Evolutionary conservation across 1,140 invertebrate species (phyloP), one percentile per base, ranked within the genome.

Genomic region (Potamilus streckersoni): DNA sequence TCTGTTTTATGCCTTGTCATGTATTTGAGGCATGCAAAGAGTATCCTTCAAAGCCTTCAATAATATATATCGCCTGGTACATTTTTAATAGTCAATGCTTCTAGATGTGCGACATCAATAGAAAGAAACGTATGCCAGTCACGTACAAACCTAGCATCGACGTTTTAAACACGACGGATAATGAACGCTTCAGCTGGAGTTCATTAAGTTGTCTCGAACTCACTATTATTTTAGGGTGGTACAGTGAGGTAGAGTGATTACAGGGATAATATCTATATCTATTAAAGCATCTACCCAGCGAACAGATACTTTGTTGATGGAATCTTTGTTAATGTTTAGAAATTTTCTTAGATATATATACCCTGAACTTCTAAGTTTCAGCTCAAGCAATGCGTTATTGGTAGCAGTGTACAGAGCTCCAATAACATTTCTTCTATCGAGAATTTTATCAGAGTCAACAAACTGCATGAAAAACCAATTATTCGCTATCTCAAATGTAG

Each of bases 51-150:
- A 20, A 15, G 65, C 49, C 58, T 74, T 74, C n/a, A 74, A 12
- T 13, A 74, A 56, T 27, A 74, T 68, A 23, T 74, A 74, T 38
- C 72, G 57, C 58, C 12, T 60, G 72, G 72, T 31, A 74, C 59
- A 23, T 58, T 59, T 59, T 59, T 74, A 16, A 74, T 38, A 19
- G 61, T 74, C 5, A 13, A 58, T 8, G 66, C 64, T 12, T 74
- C 72, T 16, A 74, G 27, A 60, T 67, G 59, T 15, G 72, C 20
- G 31, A 38, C 66, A 27, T 63, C 66, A n/a, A 74, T 57, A 59
- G 65, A n/a, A 68, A 31, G 67, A 60, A 74, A 74, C 57, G 60
- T 31, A 31, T 63, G 27, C 11, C 57, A 74, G 13, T 66, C 63
- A 67, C 60, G 66, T 16, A 74, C 65, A 74, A 67, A 56, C 27